Conservation (phyloP, 2,113 vertebrate genomes). For the human region DNA sequence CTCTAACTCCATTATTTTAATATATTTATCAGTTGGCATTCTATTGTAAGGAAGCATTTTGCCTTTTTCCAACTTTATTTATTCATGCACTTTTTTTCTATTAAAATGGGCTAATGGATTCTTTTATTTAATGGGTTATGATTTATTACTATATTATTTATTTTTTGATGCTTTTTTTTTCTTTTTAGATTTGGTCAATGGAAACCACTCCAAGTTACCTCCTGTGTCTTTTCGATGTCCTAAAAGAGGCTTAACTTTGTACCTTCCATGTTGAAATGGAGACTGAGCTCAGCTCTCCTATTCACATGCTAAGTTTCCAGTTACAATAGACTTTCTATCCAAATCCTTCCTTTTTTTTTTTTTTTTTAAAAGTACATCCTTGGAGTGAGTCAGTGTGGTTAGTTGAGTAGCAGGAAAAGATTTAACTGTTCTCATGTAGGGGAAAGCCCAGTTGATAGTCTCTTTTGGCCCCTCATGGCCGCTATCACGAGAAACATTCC, state of each 20-base stretch:
- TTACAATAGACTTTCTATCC: background rate
- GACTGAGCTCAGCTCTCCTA: background rate
- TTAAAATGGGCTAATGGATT: background rate
- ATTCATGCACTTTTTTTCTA: background rate
- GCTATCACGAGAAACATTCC: background rate
- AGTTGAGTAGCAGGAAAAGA: background rate
- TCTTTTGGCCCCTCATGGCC: background rate
- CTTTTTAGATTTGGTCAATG: background rate
- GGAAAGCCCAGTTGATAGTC: background rate
- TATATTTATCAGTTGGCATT: background rate
- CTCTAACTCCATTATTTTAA: background rate
- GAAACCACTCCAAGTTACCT: background rate
- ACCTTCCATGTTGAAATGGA: background rate
- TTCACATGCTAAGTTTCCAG: background rate
- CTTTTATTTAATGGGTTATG: background rate
- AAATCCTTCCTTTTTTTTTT: background rate
- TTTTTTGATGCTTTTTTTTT: background rate
- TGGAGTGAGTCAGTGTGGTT: background rate
- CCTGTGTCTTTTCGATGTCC: background rate
- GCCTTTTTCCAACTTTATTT: background rate
- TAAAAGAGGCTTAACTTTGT: background rate
- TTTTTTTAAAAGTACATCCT: background rate
- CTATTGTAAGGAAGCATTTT: background rate
- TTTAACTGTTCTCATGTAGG: background rate
- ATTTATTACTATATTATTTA: background rate